Evolutionary conservation across 2,797 vertebrate genomes (phyloP).

Genomic region (Tangara arthus): DNA sequence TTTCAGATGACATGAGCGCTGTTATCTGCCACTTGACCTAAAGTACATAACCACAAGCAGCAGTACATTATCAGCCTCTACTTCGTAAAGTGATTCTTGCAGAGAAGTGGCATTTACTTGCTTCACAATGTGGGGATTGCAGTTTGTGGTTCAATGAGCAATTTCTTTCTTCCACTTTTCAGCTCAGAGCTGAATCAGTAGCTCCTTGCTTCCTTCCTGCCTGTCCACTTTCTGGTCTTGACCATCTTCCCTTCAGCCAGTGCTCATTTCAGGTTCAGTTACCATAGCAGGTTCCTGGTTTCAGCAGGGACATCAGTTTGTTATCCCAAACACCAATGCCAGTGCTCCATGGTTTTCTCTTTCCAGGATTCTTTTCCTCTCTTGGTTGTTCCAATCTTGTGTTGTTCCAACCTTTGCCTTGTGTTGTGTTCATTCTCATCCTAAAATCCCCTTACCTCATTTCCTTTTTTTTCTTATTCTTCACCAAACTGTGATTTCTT

Average conservation of each 20-base stretch:
- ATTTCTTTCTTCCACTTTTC: background rate
- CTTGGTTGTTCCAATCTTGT: background rate
- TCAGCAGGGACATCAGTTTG: background rate
- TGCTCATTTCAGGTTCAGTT: background rate
- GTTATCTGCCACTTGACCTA: background rate
- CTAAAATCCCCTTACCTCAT: background rate
- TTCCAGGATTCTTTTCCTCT: background rate
- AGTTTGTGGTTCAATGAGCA: background rate
- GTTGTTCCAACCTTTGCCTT: background rate
- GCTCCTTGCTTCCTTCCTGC: background rate
- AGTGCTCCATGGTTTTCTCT: background rate
- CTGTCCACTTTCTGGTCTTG: background rate
- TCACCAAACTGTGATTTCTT: background rate
- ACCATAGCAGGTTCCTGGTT: background rate
- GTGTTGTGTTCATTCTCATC: background rate
- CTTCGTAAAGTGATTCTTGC: fast-evolving
- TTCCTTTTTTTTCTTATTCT: background rate
- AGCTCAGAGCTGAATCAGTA: background rate
- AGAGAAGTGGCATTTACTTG: background rate
- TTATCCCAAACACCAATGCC: background rate
- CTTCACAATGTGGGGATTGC: background rate
- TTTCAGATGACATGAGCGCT: background rate
- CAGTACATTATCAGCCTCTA: background rate
- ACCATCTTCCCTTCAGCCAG: fast-evolving
- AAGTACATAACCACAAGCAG: background rate